phyloP scores from a whole-genome alignment of 2,113 vertebrate genomes.

The Pteronura brasiliensis region DNA sequence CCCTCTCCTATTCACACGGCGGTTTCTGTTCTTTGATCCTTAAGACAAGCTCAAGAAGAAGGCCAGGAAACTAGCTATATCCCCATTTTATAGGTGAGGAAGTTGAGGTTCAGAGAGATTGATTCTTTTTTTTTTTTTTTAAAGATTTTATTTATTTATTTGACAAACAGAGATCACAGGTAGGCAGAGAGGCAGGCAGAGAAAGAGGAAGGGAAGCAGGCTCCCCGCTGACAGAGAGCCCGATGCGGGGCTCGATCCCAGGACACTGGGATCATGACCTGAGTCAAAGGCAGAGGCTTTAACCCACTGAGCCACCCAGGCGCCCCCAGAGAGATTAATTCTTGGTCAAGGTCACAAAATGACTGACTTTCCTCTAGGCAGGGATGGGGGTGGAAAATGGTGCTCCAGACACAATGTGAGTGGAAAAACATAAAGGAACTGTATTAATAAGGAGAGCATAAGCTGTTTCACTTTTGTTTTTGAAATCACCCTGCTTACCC shows the following conservation, averaged over 20 bases:
- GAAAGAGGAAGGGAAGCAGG: no score
- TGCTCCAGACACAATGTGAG: not conserved
- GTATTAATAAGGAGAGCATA: not conserved
- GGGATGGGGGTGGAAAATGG: not conserved
- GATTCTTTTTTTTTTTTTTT: not conserved
- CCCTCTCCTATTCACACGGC: not conserved
- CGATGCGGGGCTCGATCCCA: no score
- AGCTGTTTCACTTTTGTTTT: not conserved
- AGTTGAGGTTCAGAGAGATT: not conserved
- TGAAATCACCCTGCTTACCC: not conserved
- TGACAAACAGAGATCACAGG: no score
- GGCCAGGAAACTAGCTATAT: not conserved
- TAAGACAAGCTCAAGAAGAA: not conserved
- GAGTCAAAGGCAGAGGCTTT: no score
- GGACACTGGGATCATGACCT: no score
- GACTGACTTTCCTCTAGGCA: not conserved
- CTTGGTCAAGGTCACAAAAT: not conserved
- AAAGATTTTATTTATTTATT: no score
- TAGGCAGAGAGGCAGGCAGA: no score
- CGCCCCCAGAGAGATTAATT: not conserved
- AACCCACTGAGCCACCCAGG: no score
- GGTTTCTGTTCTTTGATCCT: conserved; percentile 22
- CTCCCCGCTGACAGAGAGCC: no score
- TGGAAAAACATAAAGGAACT: not conserved
- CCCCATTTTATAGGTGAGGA: conserved; percentile 19